Percentiles rank a stretch among this genome's conserved stretches.
Evolutionary conservation across 2,113 vertebrate species (phyloP).

Genomic region (Apteryx owenii): DNA sequence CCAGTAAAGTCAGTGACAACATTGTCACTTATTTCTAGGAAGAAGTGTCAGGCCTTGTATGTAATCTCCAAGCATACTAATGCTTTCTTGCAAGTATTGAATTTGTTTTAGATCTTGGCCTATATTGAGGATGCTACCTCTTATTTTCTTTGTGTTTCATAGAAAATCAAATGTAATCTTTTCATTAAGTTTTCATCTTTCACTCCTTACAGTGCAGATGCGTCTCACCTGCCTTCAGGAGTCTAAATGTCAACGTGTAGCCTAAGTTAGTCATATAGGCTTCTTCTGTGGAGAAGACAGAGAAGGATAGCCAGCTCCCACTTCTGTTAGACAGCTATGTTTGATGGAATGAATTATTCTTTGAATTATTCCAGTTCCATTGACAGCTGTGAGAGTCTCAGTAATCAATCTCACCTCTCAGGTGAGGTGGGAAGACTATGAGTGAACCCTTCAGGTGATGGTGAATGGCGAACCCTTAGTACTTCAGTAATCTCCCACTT

Average conservation of each 20-base stretch:
- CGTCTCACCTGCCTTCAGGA: neutral
- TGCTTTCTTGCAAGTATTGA: neutral
- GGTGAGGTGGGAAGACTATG: neutral
- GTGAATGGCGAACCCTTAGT: neutral
- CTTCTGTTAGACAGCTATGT: neutral
- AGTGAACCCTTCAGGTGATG: neutral
- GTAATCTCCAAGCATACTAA: neutral
- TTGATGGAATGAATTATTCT: neutral
- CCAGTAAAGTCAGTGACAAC: neutral
- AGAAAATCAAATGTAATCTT: neutral
- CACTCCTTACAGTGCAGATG: neutral
- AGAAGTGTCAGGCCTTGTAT: neutral
- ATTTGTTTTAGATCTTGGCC: neutral
- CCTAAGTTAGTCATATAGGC: neutral
- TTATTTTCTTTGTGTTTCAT: neutral
- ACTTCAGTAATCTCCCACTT: neutral
- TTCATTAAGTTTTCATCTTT: neutral
- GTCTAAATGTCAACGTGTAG: neutral
- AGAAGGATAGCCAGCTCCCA: neutral
- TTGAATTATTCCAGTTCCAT: too few species aligned
- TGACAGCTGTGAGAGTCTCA: neutral
- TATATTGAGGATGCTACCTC: neutral
- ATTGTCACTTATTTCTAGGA: neutral
- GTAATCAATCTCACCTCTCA: neutral
- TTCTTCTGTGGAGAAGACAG: neutral